Conservation (phyloP, 2,888 invertebrate species). For the Protophormia terraenovae region DNA sequence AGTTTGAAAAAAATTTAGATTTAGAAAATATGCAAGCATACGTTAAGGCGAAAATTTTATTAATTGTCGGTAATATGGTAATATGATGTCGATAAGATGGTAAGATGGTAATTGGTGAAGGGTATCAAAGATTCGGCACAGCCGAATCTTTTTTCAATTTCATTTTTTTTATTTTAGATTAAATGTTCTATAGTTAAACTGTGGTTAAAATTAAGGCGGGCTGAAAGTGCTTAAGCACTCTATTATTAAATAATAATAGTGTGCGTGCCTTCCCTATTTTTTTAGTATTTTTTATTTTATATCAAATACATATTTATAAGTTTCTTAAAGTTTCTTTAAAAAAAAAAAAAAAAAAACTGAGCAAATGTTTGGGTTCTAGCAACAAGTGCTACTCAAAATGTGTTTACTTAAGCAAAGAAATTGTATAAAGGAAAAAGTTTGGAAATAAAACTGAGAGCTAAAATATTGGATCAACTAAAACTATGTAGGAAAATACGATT, state of each 20-base stretch:
- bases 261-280: slow-evolving; percentile 70
- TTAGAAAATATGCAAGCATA: too few species aligned
- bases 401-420: not conserved
- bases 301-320: not conserved
- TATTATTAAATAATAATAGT: slow-evolving; percentile 80
- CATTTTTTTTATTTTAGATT: too few species aligned
- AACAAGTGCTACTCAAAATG: slow-evolving; percentile 26
- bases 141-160: too few species aligned
- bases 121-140: too few species aligned
- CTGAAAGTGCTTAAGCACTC: slow-evolving; percentile 78
- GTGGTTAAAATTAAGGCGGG: slow-evolving; percentile 60
- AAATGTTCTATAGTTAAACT: slow-evolving; percentile 30
- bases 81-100: too few species aligned
- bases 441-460: too few species aligned
- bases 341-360: not conserved
- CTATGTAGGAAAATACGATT: too few species aligned
- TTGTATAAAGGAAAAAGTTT: not conserved
- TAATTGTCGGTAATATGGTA: too few species aligned
- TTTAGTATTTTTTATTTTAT: slow-evolving; percentile 1
- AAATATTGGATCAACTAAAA: too few species aligned
- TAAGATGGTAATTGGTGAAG: too few species aligned
- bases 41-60: too few species aligned
- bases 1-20: too few species aligned
- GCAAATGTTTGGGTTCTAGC: not conserved
- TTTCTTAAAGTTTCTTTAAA: not conserved